phyloP scores from a whole-genome alignment of 2,797 vertebrate genomes.

The Pangasius mekongensis region DNA sequence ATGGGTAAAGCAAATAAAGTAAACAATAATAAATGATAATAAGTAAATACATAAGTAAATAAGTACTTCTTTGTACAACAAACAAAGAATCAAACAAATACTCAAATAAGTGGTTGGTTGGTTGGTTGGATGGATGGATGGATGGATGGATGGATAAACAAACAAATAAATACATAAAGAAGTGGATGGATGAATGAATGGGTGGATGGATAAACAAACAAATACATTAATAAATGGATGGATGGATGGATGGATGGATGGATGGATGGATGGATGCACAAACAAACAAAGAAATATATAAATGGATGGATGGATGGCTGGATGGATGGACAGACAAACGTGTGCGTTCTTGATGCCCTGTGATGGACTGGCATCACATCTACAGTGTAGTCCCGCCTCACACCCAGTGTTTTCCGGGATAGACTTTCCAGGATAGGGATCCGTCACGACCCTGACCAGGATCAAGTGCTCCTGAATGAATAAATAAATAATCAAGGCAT shows the following conservation, averaged over 20 bases:
- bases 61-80: too few species aligned
- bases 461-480: background rate
- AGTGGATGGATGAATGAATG: background rate
- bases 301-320: background rate
- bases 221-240: background rate
- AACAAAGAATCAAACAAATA: background rate
- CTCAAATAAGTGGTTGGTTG: background rate
- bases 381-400: background rate
- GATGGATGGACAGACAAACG: too few species aligned
- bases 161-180: too few species aligned
- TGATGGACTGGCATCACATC: background rate
- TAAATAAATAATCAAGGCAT: background rate
- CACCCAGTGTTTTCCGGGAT: background rate
- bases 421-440: background rate
- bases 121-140: background rate
- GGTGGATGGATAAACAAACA: background rate
- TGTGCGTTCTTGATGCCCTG: background rate
- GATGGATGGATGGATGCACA: background rate
- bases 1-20: too few species aligned
- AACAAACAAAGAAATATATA: background rate
- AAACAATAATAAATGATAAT: background rate
- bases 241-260: background rate
- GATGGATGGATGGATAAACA: background rate
- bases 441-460: too few species aligned
- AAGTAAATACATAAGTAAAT: background rate